phyloP scores from a whole-genome alignment of 2,797 vertebrate genomes.

The Microctenopoma stevenorrisi region DNA sequence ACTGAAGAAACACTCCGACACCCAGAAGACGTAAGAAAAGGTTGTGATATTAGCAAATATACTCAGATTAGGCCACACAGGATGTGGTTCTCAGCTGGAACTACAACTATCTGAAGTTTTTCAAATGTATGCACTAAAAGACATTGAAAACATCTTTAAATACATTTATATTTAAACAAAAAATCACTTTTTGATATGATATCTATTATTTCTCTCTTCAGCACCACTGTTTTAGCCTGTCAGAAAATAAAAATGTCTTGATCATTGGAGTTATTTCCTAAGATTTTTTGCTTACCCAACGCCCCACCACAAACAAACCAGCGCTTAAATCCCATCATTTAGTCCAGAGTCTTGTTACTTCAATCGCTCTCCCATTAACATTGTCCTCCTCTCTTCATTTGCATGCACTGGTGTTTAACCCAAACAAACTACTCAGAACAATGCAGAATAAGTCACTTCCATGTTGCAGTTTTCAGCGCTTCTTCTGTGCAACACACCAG shows the following conservation, averaged over 20 bases:
- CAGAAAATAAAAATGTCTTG: not conserved
- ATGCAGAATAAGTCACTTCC: not conserved
- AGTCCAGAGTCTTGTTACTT: conserved; percentile 43
- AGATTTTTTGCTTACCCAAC: conserved; percentile 78
- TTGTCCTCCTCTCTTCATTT: conserved; percentile 11
- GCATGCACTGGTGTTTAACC: not conserved
- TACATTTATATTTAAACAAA: not conserved
- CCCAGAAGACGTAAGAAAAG: not conserved
- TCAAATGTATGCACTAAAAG: not conserved
- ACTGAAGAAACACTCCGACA: not conserved
- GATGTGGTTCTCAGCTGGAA: conserved; percentile 62
- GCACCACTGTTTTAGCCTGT: not conserved
- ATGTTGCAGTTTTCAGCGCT: not conserved
- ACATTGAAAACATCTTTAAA: not conserved
- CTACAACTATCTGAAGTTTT: not conserved
- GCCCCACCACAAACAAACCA: conserved; percentile 85
- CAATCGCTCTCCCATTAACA: conserved; percentile 15
- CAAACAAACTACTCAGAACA: not conserved
- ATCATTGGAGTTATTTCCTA: not conserved
- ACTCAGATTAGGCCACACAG: conserved; percentile 35
- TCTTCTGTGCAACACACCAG: conserved; percentile 5
- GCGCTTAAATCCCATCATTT: conserved; percentile 83
- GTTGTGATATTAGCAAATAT: conserved; percentile 25
- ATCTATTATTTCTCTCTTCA: not conserved
- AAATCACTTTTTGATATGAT: not conserved